Conservation (phyloP, 2,113 vertebrate genomes). For the Sterna hirundo region DNA sequence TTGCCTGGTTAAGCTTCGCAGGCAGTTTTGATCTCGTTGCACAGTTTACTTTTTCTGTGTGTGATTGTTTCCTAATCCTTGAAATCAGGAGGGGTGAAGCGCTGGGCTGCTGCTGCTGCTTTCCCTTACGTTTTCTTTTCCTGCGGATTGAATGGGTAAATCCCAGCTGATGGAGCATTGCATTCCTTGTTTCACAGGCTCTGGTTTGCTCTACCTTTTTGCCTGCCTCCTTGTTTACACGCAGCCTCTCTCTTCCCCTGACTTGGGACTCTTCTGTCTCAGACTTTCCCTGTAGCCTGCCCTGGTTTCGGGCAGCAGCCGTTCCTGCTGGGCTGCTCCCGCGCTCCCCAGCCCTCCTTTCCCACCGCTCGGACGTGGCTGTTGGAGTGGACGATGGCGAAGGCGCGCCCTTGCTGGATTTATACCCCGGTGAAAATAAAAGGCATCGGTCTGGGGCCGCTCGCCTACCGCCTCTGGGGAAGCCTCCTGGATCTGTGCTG, state of each 20-base stretch:
- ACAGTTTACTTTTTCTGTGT: neutral
- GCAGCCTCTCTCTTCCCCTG: neutral
- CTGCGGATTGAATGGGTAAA: conserved; percentile 4
- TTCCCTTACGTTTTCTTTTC: neutral
- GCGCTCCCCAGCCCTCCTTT: conserved; percentile 39
- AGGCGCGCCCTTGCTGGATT: conserved; percentile 66
- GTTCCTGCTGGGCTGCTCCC: neutral
- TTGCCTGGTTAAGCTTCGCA: neutral
- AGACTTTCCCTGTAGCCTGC: neutral
- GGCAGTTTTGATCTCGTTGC: neutral
- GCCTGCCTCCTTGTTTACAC: neutral
- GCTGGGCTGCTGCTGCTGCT: neutral
- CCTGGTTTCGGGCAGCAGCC: neutral
- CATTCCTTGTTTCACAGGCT: conserved; percentile 54
- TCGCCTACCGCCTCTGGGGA: conserved; percentile 8
- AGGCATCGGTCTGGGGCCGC: conserved; percentile 46
- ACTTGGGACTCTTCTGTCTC: conserved; percentile 24
- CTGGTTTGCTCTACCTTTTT: conserved; percentile 55
- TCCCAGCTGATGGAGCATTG: neutral
- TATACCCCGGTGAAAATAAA: conserved; percentile 70
- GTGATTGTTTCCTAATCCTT: neutral
- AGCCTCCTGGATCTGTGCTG: neutral
- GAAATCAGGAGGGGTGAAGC: neutral
- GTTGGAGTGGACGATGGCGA: conserved; percentile 23
- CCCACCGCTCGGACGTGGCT: conserved; percentile 47